phyloP scores from a whole-genome alignment of 2,888 invertebrate species.

The Xylota sylvarum region DNA sequence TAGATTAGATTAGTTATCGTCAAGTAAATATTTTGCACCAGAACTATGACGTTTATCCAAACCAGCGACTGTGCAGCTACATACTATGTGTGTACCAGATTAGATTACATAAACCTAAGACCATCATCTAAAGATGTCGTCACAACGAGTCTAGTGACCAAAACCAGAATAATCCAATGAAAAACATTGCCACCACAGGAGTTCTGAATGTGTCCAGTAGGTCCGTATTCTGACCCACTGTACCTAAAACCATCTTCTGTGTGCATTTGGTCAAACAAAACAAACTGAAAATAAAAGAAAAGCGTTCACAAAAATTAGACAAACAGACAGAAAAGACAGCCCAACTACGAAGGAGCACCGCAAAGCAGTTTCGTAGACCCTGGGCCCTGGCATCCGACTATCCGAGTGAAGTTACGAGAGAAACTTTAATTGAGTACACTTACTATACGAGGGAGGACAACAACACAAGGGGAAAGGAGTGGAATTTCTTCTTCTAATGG shows the following conservation, averaged over 20 bases:
- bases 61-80: too few species aligned
- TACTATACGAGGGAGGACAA: not conserved
- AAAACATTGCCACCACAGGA: too few species aligned
- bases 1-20: too few species aligned
- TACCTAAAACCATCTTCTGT: constrained; percentile 7
- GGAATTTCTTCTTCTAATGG: constrained; percentile 65
- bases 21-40: too few species aligned
- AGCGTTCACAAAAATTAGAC: constrained; percentile 1
- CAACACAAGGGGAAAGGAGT: constrained; percentile 56
- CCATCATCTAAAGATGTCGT: too few species aligned
- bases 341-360: constrained; percentile 9
- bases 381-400: not conserved
- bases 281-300: not conserved
- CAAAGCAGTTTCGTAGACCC: not conserved
- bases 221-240: not conserved
- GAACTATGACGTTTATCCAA: too few species aligned
- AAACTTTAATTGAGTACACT: constrained; percentile 15
- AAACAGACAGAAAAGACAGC: not conserved
- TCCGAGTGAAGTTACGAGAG: constrained; percentile 25
- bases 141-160: too few species aligned
- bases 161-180: too few species aligned
- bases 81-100: too few species aligned
- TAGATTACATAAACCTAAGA: too few species aligned
- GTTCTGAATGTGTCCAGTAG: too few species aligned
- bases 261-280: constrained; percentile 34